Evolutionary conservation across 2,113 vertebrate species (phyloP).

Genomic region (Psettodes erumei): DNA sequence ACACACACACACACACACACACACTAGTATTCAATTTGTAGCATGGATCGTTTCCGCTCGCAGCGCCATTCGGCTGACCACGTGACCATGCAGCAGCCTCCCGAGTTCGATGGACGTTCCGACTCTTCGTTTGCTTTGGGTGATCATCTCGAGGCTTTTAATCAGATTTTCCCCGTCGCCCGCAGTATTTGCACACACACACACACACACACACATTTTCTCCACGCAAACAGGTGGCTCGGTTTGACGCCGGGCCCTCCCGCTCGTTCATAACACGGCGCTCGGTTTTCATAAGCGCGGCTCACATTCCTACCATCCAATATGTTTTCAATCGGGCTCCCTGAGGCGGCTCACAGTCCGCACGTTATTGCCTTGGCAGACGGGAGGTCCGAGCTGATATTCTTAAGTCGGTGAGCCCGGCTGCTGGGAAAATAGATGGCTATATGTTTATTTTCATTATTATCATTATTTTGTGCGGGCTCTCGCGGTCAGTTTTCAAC

Average conservation of each 20-base stretch:
- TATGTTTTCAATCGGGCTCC: slow-evolving; percentile 74
- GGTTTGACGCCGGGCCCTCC: slow-evolving; percentile 57
- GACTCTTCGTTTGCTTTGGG: not conserved
- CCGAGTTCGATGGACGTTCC: not conserved
- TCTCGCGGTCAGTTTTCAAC: not conserved
- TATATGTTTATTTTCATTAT: slow-evolving; percentile 21
- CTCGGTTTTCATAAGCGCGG: slow-evolving; percentile 66
- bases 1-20: not conserved
- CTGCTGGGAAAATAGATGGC: slow-evolving; percentile 54
- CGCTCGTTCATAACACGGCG: slow-evolving; percentile 65
- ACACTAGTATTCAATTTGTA: slow-evolving; percentile 14
- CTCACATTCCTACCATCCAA: slow-evolving; percentile 74
- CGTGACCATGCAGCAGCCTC: not conserved
- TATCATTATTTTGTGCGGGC: not conserved
- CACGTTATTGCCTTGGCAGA: slow-evolving; percentile 64
- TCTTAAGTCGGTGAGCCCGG: slow-evolving; percentile 41
- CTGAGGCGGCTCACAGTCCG: slow-evolving; percentile 57
- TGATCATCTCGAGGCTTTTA: not conserved
- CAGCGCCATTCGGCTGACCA: slow-evolving; percentile 9
- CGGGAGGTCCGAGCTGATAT: slow-evolving; percentile 58
- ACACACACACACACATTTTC: slow-evolving; percentile 4
- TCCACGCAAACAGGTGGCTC: slow-evolving; percentile 52
- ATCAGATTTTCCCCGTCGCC: not conserved
- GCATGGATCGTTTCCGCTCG: slow-evolving; percentile 24
- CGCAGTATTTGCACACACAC: slow-evolving; percentile 31